Base-by-base conservation (phyloP, 2,888 invertebrate species). In the Scaptomyza flava region DNA sequence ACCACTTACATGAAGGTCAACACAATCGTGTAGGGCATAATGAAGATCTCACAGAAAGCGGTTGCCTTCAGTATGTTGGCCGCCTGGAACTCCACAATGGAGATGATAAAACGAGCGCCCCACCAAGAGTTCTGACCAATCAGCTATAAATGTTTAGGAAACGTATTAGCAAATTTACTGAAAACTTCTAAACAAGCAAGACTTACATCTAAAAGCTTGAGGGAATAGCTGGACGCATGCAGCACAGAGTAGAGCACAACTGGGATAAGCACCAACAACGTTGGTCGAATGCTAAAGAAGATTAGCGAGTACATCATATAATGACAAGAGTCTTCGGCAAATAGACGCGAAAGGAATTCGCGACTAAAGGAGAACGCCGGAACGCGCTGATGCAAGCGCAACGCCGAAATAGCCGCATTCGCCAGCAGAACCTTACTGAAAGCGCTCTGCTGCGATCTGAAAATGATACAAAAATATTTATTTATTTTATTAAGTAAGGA, bases 241-340 rank as follows among this genome's bases (percentile, higher is more conserved):
- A 99, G 94, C 12, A 98, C 90, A 3, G 98, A 98, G 93, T 98
- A 99, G 76, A 99, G 93, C 83, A 97, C 95, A 66, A 99, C 94
- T 6, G 99, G 99, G 68, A 97, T 93, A 81, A 99, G 93, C 20
- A 97, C 97, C 94, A 99, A 93, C 77, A 98, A 95, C 56, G 98
- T 95, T 30, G 99, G 98, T 62, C 96, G 93, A 36, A 96, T 96
- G 91, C 96, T 98, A 89, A 99, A 94, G 92, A 99, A 99, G 90
- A 99, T 97, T 81, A 98, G 93, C 47, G 98, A 97, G 92, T 96
- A 99, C 93, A 99, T 95, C 76, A 99, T 93, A 90, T 99, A 99
- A 91, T 99, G 99, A 72, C 97, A 98, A 84, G 98, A 98, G 93
- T 97, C 97, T 92, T 99, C 99, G 27, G 96, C 91, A 85, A 98